Evolutionary conservation across 2,113 vertebrate species (phyloP).

Genomic region (Natator depressus): DNA sequence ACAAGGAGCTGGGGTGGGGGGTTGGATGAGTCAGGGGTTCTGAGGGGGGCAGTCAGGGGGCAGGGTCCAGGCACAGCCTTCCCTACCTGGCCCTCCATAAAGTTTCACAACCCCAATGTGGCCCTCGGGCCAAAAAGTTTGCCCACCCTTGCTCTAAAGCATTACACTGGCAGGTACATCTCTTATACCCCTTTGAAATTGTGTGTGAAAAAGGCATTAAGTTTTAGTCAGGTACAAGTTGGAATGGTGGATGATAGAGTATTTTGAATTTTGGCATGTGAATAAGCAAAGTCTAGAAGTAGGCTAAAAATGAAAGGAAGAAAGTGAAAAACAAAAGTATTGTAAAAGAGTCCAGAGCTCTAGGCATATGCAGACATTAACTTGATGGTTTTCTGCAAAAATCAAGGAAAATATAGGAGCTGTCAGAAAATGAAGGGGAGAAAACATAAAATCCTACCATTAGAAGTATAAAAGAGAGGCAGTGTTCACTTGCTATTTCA

Average conservation of each 20-base stretch:
- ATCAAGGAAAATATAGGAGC: neutral
- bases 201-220: neutral
- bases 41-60: too few species aligned
- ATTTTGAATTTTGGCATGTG: neutral
- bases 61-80: too few species aligned
- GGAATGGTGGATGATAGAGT: neutral
- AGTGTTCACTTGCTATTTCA: neutral
- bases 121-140: too few species aligned
- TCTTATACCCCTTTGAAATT: neutral
- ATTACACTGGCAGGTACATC: neutral
- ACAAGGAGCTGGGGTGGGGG: too few species aligned
- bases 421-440: neutral
- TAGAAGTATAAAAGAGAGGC: neutral
- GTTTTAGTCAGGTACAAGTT: neutral
- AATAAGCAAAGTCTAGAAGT: neutral
- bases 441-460: neutral
- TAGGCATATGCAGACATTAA: neutral
- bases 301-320: neutral
- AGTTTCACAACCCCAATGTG: too few species aligned
- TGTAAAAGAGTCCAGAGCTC: rapidly evolving
- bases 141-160: neutral
- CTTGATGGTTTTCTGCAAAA: neutral
- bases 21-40: too few species aligned
- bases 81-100: too few species aligned
- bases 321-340: neutral